Evolutionary conservation across 2,797 vertebrate species (phyloP), one percentile per base, ranked within the genome.

Genomic region (Simalia tracyae): DNA sequence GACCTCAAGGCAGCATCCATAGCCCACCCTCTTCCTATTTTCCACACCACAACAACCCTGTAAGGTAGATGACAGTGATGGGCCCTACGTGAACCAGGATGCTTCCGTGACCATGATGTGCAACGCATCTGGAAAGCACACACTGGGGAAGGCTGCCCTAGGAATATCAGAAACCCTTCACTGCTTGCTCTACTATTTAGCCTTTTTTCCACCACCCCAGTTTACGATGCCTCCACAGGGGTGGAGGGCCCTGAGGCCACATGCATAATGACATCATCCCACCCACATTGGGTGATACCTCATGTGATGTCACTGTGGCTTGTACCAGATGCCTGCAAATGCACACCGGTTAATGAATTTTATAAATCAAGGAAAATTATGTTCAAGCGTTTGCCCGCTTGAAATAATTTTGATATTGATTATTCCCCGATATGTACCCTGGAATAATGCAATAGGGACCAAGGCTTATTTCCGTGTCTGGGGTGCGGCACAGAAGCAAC

Each of bases 281-380:
- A 76, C 31, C 42, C 42, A 42, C 17, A 0, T 19, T 76, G 19
- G 68, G 31, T 76, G 68, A 19, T 19, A 42, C 42, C 0, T 3
- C 3, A 10, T 22, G 42, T 76, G 72, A 76, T 42, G 36, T 76
- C 72, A 76, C 72, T 22, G 9, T 7, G 19, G 31, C 7, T 76
- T 76, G 31, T 46, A 24, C 72, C 22, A 19, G 36, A 46, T 46
- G 72, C 36, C 11, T 46, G 36, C 72, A 81, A 76, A 76, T 5
- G 19, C 42, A 81, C 14, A 24, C 36, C 3, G 8, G 72, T 46
- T 46, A 81, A 81, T 81, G 72, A 81, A 24, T 81, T 81, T 61
- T 88, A 61, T 81, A 61, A 91, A 88, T 81, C 91, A 81, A 60
- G 86, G 42, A 17, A 76, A 87, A 42, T 42, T 42, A 76, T 36